Conservation (phyloP, 2,888 invertebrate genomes). For the Dryococelus australis region DNA sequence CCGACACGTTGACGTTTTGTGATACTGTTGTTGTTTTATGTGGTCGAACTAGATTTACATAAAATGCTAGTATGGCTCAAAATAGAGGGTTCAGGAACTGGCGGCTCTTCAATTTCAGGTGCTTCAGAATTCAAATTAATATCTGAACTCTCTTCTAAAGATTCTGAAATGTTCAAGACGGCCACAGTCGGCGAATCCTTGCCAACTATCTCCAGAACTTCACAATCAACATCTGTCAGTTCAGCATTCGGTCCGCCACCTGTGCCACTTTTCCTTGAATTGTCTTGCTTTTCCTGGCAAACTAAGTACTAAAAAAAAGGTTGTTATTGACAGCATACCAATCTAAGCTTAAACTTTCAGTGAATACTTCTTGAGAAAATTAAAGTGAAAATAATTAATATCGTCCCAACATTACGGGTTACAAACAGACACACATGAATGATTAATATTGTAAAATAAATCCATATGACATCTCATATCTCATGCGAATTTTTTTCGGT, state of each 20-base stretch:
- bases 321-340: background rate
- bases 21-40: too few relatives aligned
- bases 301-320: background rate
- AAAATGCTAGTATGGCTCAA: too few relatives aligned
- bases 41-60: background rate
- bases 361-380: too few relatives aligned
- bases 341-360: too few relatives aligned
- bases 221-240: background rate
- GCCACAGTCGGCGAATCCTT: background rate
- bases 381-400: too few relatives aligned
- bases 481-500: too few relatives aligned
- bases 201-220: background rate
- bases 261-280: background rate
- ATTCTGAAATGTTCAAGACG: background rate
- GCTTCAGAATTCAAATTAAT: too few relatives aligned
- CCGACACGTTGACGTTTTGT: background rate
- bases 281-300: too few relatives aligned
- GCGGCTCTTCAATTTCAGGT: background rate
- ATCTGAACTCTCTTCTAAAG: background rate
- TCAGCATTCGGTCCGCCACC: background rate
- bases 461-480: too few relatives aligned
- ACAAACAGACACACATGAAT: too few relatives aligned
- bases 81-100: background rate
- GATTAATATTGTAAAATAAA: too few relatives aligned
- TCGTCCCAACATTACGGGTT: too few relatives aligned